Evolutionary conservation across 2,113 vertebrate species (phyloP).

Genomic region (Amblyornis subalaris): DNA sequence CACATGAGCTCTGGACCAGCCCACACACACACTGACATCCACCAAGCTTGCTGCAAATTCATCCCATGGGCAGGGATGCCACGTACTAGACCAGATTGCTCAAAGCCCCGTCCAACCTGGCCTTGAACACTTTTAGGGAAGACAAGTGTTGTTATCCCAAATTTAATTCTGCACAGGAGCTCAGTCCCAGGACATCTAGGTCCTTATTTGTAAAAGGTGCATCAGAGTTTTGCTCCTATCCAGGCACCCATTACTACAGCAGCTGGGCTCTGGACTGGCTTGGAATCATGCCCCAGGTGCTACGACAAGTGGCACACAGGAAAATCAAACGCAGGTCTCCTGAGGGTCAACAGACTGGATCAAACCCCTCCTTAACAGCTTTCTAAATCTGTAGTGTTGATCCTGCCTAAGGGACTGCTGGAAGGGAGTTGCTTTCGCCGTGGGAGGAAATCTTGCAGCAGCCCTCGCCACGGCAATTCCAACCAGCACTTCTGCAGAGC

Average conservation of each 20-base stretch:
- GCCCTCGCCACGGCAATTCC: neutral
- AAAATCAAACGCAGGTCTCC: neutral
- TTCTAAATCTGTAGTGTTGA: neutral
- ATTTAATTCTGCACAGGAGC: neutral
- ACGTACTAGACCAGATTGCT: neutral
- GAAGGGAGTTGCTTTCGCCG: neutral
- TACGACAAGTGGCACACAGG: neutral
- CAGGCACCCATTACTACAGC: neutral
- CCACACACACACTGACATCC: neutral
- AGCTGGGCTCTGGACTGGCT: neutral
- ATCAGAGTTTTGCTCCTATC: neutral
- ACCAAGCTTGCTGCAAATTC: neutral
- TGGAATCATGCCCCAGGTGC: neutral
- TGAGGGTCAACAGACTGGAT: neutral
- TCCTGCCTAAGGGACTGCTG: neutral
- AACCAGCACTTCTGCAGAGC: neutral
- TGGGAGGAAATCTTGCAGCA: neutral
- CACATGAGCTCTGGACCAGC: neutral
- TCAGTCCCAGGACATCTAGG: neutral
- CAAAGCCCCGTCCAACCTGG: neutral
- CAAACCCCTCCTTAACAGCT: neutral
- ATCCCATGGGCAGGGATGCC: neutral
- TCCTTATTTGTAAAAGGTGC: neutral
- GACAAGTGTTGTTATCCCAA: neutral
- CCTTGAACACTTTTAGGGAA: neutral